Percentiles rank a stretch among this genome's conserved stretches.
These are phyloP conservation scores for Pseudococcus viburni DNA, from an alignment of 2,888 invertebrate species.

Conservation along the genomic window DNA sequence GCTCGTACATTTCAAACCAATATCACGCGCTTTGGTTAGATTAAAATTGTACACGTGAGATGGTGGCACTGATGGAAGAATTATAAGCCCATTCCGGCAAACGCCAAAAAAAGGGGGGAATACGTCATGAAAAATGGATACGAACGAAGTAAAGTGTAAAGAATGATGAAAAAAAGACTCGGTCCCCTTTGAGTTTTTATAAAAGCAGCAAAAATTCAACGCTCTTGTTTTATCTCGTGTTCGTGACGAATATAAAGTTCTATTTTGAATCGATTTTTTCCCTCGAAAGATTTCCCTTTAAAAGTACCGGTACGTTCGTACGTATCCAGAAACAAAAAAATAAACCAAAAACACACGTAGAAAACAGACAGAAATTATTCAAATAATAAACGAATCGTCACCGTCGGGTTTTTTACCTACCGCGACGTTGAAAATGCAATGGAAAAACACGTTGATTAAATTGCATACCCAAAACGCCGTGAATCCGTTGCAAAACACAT, in stretches of 20 bases:
- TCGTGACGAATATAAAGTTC: conserved; percentile 40
- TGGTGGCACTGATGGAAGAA: conserved; percentile 39
- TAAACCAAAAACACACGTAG: too few species aligned
- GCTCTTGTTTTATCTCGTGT: conserved; percentile 36
- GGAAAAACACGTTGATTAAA: conserved; percentile 5
- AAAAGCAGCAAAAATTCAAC: conserved; percentile 40
- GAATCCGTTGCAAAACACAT: not conserved
- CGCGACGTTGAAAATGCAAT: too few species aligned
- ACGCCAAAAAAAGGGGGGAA: not conserved
- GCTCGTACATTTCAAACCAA: not conserved
- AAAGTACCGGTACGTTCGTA: too few species aligned
- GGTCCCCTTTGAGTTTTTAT: conserved; percentile 41
- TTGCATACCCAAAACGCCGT: conserved; percentile 43
- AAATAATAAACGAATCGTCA: too few species aligned
- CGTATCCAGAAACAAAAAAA: too few species aligned
- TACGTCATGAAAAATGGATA: conserved; percentile 39
- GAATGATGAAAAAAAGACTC: conserved; percentile 14
- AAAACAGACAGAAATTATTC: too few species aligned
- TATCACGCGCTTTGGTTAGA: not conserved
- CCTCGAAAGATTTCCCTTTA: not conserved
- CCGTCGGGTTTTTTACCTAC: too few species aligned
- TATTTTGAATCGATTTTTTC: conserved; percentile 37
- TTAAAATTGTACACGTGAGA: conserved; percentile 23
- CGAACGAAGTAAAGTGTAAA: conserved; percentile 31
- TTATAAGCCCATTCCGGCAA: not conserved